A percentile compares a stretch with the other conserved stretches of the same genome.
Evolutionary conservation across 2,888 invertebrate species (phyloP).

Genomic region (Drosophila subsilvestris): DNA sequence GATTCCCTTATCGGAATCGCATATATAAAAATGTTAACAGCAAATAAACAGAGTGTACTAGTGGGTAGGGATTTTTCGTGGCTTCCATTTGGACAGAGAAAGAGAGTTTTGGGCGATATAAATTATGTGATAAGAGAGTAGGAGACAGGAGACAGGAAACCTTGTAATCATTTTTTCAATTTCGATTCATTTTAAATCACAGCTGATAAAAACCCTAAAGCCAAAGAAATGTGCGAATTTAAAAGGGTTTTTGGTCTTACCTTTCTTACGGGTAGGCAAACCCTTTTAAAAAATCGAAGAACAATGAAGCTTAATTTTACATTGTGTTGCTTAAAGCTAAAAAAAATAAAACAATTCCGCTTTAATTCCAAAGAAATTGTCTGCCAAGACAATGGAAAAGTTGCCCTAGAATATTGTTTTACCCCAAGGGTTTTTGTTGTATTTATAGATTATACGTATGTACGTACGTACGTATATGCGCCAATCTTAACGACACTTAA

Average conservation of each 20-base stretch:
- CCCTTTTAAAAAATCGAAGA: background rate
- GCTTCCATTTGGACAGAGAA: conserved; percentile 3
- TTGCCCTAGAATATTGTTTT: conserved; percentile 8
- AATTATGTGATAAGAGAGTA: conserved; percentile 26
- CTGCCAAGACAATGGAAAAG: background rate
- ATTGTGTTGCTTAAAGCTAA: background rate
- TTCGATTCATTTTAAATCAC: conserved; percentile 20
- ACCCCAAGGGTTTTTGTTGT: conserved; percentile 2
- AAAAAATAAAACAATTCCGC: conserved; percentile 12
- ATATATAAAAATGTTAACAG: conserved; percentile 42
- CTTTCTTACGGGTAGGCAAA: background rate
- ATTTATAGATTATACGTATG: conserved; percentile 12
- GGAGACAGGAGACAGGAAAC: background rate
- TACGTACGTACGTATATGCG: conserved; percentile 17
- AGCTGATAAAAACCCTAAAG: conserved; percentile 33
- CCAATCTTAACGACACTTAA: conserved; percentile 23
- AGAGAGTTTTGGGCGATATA: conserved; percentile 24
- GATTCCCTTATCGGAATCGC: conserved; percentile 33
- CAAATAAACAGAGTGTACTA: conserved; percentile 33
- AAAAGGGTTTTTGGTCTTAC: background rate
- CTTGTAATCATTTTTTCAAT: conserved; percentile 52
- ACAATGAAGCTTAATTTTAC: background rate
- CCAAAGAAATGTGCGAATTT: conserved; percentile 14
- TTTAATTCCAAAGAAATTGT: conserved; percentile 2
- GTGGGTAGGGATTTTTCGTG: conserved; percentile 20